Base-by-base conservation (phyloP, 2,113 vertebrate species). In the Oncorhynchus keta region DNA sequence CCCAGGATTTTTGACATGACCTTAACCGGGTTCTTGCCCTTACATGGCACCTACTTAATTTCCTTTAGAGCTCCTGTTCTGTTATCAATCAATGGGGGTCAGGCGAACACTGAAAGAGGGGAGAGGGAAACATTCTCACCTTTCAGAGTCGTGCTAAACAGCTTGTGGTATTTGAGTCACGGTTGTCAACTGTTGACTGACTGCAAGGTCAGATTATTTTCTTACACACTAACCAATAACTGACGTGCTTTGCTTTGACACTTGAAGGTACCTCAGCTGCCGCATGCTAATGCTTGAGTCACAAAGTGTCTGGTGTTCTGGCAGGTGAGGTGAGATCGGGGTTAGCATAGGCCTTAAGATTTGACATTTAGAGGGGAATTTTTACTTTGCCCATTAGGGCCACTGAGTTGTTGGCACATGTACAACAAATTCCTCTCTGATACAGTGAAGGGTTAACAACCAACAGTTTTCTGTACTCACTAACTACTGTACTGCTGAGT, bases 131-230 rank as follows among this genome's bases (percentile, higher is more conserved):
- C 35, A 70, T 70, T 45, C 59, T 26, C 45, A 66, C 57, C 74
- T 80, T 74, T 77, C 70, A 62, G 72, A 67, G 73, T 57, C 16
- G 2, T 13, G 51, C 51, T 57, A 57, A 13, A 5, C 39, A 49
- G 68, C 68, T 55, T 20, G 14, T 66, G 26, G 51, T 77, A 74
- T 85, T 76, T 70, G 49, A 78, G 72, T 73, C 57, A 78, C 70
- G 30, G 22, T 45, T 83, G 82, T 78, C 79, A 84, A 75, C 51
- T 57, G 4, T 70, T 79, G 80, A 85, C 76, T 85, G 80, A 77
- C 78, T 26, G 79, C 76, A 71, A 20, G 76, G 77, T 76, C 85
- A 79, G 39, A 45, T 45, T 45, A 11, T 45, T 45, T 45, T 45
- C 39, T 11, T 45, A 45, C 39, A 45, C 39, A 9, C 39, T 45